These are phyloP conservation scores for Diplolepis rosae DNA, from an alignment of 2,888 invertebrate species.

Conservation along the genomic window DNA sequence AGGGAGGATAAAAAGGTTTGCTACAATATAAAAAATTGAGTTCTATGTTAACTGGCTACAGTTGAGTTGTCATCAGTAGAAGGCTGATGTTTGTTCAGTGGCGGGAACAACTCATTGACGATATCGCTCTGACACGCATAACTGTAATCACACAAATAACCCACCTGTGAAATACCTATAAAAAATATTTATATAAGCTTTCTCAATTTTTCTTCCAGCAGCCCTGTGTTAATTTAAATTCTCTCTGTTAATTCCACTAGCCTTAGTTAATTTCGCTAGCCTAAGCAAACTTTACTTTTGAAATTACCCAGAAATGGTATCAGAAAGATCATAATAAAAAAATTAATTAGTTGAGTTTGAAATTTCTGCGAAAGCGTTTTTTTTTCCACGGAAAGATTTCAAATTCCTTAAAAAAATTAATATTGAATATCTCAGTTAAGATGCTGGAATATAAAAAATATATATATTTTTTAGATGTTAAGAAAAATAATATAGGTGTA, in stretches of 20 bases:
- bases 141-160: slow-evolving; percentile 84
- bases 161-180: slow-evolving; percentile 57
- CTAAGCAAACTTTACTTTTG: not conserved
- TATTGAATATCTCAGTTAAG: not conserved
- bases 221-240: not conserved
- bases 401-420: too few relatives aligned
- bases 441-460: too few relatives aligned
- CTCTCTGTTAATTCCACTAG: not conserved
- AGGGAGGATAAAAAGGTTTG: slow-evolving; percentile 28
- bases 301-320: not conserved
- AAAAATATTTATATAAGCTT: slow-evolving; percentile 27
- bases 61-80: slow-evolving; percentile 62
- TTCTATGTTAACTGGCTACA: slow-evolving; percentile 52
- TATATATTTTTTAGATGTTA: too few relatives aligned
- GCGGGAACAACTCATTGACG: slow-evolving; percentile 94
- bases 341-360: too few relatives aligned
- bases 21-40: slow-evolving; percentile 34
- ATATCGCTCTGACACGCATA: slow-evolving; percentile 94
- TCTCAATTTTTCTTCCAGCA: slow-evolving; percentile 24
- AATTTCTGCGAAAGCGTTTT: too few relatives aligned
- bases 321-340: not conserved
- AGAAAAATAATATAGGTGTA: not conserved
- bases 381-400: not conserved
- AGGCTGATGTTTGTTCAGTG: slow-evolving; percentile 71
- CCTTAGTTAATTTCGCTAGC: not conserved